Conservation (phyloP, 2,797 vertebrate genomes). For the Spondyliosoma cantharus region DNA sequence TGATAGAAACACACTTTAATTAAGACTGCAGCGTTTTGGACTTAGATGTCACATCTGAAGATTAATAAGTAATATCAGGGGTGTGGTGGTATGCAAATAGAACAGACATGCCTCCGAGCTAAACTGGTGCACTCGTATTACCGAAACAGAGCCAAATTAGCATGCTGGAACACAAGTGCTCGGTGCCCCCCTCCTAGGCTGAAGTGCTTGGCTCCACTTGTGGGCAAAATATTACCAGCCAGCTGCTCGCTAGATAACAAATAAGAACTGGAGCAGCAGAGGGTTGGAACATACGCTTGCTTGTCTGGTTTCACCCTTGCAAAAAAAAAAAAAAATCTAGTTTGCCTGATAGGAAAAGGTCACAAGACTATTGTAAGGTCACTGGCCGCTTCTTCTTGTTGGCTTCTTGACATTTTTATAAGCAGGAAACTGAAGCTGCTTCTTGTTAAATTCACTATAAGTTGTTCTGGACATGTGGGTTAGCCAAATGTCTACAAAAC, state of each 20-base stretch:
- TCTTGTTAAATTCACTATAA: not conserved
- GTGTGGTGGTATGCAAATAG: slow-evolving; percentile 66
- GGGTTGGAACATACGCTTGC: slow-evolving; percentile 49
- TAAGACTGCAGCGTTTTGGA: slow-evolving; percentile 67
- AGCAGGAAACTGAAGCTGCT: not conserved
- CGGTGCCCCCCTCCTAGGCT: slow-evolving; percentile 51
- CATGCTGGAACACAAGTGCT: slow-evolving; percentile 68
- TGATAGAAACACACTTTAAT: slow-evolving; percentile 72
- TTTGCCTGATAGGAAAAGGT: slow-evolving; percentile 39
- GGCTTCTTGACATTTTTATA: slow-evolving; percentile 7
- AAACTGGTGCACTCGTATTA: slow-evolving; percentile 59
- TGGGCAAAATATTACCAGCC: slow-evolving; percentile 72
- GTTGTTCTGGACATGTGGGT: not conserved
- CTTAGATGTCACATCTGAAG: slow-evolving; percentile 64
- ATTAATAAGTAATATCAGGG: slow-evolving; percentile 72
- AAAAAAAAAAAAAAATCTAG: slow-evolving; percentile 2
- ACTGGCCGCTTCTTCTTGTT: not conserved
- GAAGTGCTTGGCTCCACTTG: slow-evolving; percentile 75
- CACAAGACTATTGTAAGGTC: slow-evolving; percentile 15
- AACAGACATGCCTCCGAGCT: slow-evolving; percentile 64
- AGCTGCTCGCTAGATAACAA: slow-evolving; percentile 73
- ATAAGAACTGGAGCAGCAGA: slow-evolving; percentile 64
- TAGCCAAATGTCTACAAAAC: not conserved
- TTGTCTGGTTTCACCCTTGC: slow-evolving; percentile 41
- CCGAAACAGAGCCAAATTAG: slow-evolving; percentile 67